These are phyloP conservation scores for Aethina tumida DNA, from an alignment of 1,140 invertebrate genomes.

Conservation along the genomic window DNA sequence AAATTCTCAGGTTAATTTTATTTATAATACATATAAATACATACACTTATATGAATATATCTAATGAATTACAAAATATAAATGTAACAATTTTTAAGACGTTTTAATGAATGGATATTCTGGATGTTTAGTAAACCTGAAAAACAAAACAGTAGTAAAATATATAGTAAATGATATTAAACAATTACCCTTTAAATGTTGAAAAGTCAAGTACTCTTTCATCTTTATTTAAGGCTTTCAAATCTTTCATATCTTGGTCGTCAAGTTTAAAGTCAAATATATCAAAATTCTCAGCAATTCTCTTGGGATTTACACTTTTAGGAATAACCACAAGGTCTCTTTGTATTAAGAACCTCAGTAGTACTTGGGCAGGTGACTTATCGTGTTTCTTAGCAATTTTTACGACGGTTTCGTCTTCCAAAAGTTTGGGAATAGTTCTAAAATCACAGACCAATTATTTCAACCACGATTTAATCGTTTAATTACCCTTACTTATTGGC, in stretches of 20 bases:
- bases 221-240: conserved; percentile 49
- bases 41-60: conserved; percentile 1
- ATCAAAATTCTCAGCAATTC: conserved; percentile 54
- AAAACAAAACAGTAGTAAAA: conserved; percentile 33
- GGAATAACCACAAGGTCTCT: conserved; percentile 66
- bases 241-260: conserved; percentile 40
- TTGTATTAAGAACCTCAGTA: conserved; percentile 66
- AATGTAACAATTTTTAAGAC: not conserved
- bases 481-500: conserved; percentile 27
- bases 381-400: conserved; percentile 57
- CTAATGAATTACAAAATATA: not conserved
- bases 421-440: conserved; percentile 50
- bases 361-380: conserved; percentile 67
- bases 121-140: conserved; percentile 52
- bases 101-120: conserved; percentile 49
- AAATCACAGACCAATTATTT: not conserved
- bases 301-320: conserved; percentile 63
- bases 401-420: conserved; percentile 55
- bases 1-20: too few relatives aligned
- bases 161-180: not conserved
- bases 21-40: too few relatives aligned
- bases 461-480: not conserved
- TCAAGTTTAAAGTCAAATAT: conserved; percentile 51
- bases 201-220: conserved; percentile 56
- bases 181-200: conserved; percentile 25